Conservation (phyloP, 2,797 vertebrate genomes). For the Enteromius argenteus region DNA sequence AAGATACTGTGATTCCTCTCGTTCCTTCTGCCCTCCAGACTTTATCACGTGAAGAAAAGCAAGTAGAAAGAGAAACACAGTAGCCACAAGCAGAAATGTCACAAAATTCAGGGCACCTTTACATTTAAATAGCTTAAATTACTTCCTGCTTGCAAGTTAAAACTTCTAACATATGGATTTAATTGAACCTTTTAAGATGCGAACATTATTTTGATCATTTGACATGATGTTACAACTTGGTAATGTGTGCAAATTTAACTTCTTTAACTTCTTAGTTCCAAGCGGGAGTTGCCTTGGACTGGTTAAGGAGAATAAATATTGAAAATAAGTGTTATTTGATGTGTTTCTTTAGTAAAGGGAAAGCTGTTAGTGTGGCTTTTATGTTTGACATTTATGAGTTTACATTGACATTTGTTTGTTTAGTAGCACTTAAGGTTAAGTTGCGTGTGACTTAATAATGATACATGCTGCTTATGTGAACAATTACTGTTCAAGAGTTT, state of each 20-base stretch:
- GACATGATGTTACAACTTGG: no score
- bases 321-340: neutral
- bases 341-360: no score
- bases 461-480: no score
- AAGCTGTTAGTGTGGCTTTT: no score
- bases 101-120: no score
- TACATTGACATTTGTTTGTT: neutral
- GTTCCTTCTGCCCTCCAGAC: neutral
- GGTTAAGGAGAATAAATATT: neutral
- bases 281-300: no score
- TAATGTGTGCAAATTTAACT: no score
- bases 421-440: no score
- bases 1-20: neutral
- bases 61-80: neutral
- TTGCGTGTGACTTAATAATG: no score
- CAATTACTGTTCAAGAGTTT: no score
- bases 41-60: neutral
- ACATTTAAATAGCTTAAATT: neutral
- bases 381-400: neutral
- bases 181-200: neutral
- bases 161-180: neutral
- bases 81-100: neutral
- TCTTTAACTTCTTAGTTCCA: neutral
- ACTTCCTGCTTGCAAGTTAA: neutral
- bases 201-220: neutral